These are phyloP conservation scores for Torymus aiolomorphi DNA, from an alignment of 2,888 invertebrate genomes.

Conservation along the genomic window DNA sequence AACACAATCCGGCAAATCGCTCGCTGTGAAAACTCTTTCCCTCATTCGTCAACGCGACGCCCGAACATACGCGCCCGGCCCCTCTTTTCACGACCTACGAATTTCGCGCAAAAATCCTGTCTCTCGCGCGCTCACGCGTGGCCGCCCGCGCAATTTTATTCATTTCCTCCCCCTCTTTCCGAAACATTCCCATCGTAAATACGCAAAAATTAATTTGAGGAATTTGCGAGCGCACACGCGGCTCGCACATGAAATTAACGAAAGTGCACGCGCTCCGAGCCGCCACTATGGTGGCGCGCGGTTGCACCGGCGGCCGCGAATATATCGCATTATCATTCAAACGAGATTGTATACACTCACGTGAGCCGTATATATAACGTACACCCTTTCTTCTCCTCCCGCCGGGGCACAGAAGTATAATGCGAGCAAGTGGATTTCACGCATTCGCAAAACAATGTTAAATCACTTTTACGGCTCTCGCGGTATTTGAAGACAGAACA, in stretches of 20 bases:
- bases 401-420: not conserved
- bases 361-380: slow-evolving; percentile 23
- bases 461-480: slow-evolving; percentile 29
- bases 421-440: slow-evolving; percentile 35
- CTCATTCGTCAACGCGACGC: no score
- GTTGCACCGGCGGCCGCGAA: not conserved
- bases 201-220: not conserved
- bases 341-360: slow-evolving; percentile 24
- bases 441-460: slow-evolving; percentile 26
- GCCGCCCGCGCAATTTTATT: no score
- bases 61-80: no score
- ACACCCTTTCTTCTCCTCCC: slow-evolving; percentile 9
- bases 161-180: no score
- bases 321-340: slow-evolving; percentile 42
- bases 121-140: no score
- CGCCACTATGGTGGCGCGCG: no score
- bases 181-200: no score
- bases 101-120: no score
- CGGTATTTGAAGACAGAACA: slow-evolving; percentile 40
- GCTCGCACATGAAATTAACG: slow-evolving; percentile 29
- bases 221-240: no score
- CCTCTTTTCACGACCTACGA: no score
- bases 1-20: no score
- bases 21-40: no score
- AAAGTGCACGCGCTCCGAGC: slow-evolving; percentile 15